Percentiles rank a stretch among this genome's conserved stretches.
phyloP scores from a whole-genome alignment of 1,140 invertebrate genomes.

The Sipha flava region DNA sequence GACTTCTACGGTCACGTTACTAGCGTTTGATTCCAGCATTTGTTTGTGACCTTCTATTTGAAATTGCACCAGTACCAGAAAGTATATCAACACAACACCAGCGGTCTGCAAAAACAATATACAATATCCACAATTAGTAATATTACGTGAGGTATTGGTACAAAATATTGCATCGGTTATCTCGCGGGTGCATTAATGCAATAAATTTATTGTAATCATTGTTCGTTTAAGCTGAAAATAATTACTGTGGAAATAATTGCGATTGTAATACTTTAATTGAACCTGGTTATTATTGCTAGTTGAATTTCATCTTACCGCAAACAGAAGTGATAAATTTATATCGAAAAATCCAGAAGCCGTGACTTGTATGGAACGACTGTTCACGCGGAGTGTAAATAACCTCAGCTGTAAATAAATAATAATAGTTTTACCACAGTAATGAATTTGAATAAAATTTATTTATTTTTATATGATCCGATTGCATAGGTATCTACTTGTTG shows the following conservation, averaged over 20 bases:
- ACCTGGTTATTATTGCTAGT: not conserved
- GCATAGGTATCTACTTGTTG: no score
- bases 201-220: no score
- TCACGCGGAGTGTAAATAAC: conserved; percentile 9
- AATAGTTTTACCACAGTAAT: no score
- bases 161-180: no score
- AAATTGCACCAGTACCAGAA: conserved; percentile 15
- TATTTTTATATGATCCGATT: no score
- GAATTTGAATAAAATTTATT: no score
- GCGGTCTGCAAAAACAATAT: not conserved
- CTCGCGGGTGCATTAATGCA: no score
- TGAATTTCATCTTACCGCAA: not conserved
- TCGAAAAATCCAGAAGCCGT: conserved; percentile 14
- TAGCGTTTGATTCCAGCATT: not conserved
- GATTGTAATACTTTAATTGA: no score
- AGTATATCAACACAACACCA: conserved; percentile 5
- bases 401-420: not conserved
- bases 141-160: no score
- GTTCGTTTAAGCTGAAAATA: no score
- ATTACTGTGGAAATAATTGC: no score
- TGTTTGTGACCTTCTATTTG: conserved; percentile 6
- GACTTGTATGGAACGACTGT: not conserved
- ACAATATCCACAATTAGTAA: not conserved
- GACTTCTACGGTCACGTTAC: not conserved
- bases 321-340: conserved; percentile 10